Conservation (phyloP, 2,888 invertebrate genomes). For the Metopia argyrocephala region DNA sequence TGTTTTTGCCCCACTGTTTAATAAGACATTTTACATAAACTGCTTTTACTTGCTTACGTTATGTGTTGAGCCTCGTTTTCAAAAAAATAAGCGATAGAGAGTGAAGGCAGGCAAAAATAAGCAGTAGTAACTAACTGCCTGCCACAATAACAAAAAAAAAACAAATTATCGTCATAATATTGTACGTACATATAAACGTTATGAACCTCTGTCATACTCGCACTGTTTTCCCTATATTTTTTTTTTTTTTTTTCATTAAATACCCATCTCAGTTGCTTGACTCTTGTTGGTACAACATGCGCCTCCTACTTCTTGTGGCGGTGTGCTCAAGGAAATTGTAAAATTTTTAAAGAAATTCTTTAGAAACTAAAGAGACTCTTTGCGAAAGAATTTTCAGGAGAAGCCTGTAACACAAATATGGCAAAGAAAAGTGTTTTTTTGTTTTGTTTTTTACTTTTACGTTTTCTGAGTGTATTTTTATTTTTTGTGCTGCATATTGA, state of each 20-base stretch:
- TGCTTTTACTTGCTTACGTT: neutral
- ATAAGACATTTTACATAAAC: neutral
- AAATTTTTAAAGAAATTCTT: constrained; percentile 23
- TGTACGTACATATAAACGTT: too few relatives aligned
- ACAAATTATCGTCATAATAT: too few relatives aligned
- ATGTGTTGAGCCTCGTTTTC: neutral
- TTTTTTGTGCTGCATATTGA: constrained; percentile 47
- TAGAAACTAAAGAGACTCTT: neutral
- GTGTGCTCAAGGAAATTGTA: constrained; percentile 26
- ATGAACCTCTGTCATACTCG: too few relatives aligned
- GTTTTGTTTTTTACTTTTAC: neutral
- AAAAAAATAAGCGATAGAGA: neutral
- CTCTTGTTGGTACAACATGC: constrained; percentile 20
- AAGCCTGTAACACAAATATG: constrained; percentile 14
- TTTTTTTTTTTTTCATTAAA: neutral
- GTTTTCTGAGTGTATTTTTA: neutral
- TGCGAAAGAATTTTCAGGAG: neutral
- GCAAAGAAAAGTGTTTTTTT: constrained; percentile 31
- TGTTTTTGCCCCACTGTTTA: constrained; percentile 21
- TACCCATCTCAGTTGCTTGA: constrained; percentile 33
- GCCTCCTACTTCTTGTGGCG: neutral
- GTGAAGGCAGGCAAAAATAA: neutral
- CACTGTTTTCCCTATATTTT: neutral
- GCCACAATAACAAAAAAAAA: neutral
- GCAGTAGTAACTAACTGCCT: neutral